Evolutionary conservation across 2,888 invertebrate species (phyloP), one percentile per base, ranked within the genome.

Genomic region (Achlya flavicornis): DNA sequence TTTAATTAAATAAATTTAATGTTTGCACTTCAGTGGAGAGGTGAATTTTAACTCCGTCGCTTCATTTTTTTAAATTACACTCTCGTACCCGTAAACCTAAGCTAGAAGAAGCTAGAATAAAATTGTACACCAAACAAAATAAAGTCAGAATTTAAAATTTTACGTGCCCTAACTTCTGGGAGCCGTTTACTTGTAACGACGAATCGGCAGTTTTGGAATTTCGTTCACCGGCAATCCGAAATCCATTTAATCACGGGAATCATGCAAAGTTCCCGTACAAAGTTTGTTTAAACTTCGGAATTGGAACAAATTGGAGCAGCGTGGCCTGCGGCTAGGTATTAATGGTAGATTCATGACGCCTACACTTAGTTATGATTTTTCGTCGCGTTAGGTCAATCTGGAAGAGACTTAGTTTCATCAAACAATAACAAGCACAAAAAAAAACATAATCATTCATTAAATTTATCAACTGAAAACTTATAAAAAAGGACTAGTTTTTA

Each of bases 161-260:
- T 83, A 88, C 85, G 87, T 85, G 83, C 80, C 16, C 68, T 77
- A 89, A 90, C 85, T 90, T 86, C 71, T 74, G 76, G 53, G 78
- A 80, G 79, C 81, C 84, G 85, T 86, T 89, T 80, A 81, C 85
- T 85, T 83, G 83, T 86, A 88, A 89, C 91, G 88, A 90, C 86
- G 85, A 86, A 88, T 91, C 88, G 87, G 86, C 89, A 88, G 90
- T 90, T 89, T 89, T 75, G 81, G 81, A 86, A 87, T 89, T 88
- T 86, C 81, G 81, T 82, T 86, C 86, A 88, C 86, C 86, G 88
- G 89, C 91, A 90, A 91, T 91, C 86, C 81, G 85, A 88, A 90
- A 92, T 92, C 92, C 91, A 92, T 93, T 92, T 90, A 92, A 92
- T 92, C 91, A 92, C 90, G 80, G 86, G 85, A 91, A 91, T 91